phyloP scores from a whole-genome alignment of 2,888 invertebrate genomes.

The Drosophila ustulata region DNA sequence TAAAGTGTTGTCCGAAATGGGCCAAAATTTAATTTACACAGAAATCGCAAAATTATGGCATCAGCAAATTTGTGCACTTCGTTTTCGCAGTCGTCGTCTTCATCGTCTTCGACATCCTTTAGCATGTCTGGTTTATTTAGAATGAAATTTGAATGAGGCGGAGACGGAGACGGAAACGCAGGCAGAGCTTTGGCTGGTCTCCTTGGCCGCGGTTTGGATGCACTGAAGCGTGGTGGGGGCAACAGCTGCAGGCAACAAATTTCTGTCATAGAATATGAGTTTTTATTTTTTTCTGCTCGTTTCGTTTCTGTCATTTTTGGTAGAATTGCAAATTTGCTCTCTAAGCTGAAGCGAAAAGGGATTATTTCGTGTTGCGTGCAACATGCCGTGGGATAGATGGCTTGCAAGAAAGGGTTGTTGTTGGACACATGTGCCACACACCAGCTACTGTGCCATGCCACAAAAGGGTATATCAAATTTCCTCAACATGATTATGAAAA shows the following conservation, averaged over 20 bases:
- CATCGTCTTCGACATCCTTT: constrained; percentile 53
- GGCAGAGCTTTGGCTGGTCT: constrained; percentile 8
- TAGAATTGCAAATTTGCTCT: constrained; percentile 46
- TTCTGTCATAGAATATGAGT: constrained; percentile 54
- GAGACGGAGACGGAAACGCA: not conserved
- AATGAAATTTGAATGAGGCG: constrained; percentile 68
- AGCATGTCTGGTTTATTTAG: constrained; percentile 48
- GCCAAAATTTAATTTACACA: constrained; percentile 47
- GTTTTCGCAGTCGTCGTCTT: constrained; percentile 8
- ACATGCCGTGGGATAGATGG: constrained; percentile 19
- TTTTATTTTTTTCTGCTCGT: constrained; percentile 10
- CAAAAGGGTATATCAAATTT: constrained; percentile 67
- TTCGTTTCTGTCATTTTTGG: constrained; percentile 28
- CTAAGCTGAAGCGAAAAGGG: constrained; percentile 42
- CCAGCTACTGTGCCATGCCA: constrained; percentile 8
- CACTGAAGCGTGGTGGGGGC: constrained; percentile 47
- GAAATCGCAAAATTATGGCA: constrained; percentile 41
- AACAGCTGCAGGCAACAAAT: constrained; percentile 65
- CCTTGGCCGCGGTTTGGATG: constrained; percentile 29
- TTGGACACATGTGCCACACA: constrained; percentile 44
- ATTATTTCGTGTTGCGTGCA: constrained; percentile 49
- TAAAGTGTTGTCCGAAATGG: constrained; percentile 20
- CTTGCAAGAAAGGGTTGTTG: constrained; percentile 52
- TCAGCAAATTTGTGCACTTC: constrained; percentile 38
- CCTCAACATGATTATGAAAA: constrained; percentile 67